Evolutionary conservation across 2,797 vertebrate genomes (phyloP), one percentile per base, ranked within the genome.

Genomic region (Tangara arthus): DNA sequence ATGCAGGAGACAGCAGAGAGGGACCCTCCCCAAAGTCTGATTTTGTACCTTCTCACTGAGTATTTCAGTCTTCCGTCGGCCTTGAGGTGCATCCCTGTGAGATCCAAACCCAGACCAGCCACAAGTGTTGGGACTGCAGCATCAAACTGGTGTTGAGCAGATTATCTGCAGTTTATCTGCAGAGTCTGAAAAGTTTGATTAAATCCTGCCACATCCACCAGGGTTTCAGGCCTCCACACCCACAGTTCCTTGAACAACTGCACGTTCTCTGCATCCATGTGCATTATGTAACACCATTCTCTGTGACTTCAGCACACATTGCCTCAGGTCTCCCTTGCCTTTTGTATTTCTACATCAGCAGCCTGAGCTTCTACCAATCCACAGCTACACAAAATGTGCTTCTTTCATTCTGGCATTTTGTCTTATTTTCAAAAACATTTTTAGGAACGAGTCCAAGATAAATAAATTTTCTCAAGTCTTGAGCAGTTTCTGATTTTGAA

Each of bases 401-500:
- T 73, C 63, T 82, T 94, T 82, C 65, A 78, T 6, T 19, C 78
- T 64, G 57, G n/a, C 20, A 46, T 79, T 87, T 80, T 15, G 7
- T 41, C 59, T 39, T 12, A 2, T 64, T 92, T 89, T 71, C 68
- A 80, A 84, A 90, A 93, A 60, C 28, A 24, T 32, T 84, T 92
- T 65, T 11, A 69, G 57, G 79, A 73, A 81, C 6, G 23, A 75
- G 49, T 49, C 37, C 18, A 71, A 90, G 70, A 56, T n/a, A 66
- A 94, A 68, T 30, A 76, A 9, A 52, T 75, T 89, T 87, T 80
- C 78, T 56, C 1, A 89, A 75, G 57, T 27, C 34, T 28, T 68
- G 76, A 87, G 80, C 39, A 65, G 50, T 60, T 80, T 56, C 42
- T 64, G 41, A 68, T 41, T 82, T 93, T 82, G 64, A 42, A 93